Conservation (phyloP, 2,113 vertebrate genomes). For the Pachyramphus minor region DNA sequence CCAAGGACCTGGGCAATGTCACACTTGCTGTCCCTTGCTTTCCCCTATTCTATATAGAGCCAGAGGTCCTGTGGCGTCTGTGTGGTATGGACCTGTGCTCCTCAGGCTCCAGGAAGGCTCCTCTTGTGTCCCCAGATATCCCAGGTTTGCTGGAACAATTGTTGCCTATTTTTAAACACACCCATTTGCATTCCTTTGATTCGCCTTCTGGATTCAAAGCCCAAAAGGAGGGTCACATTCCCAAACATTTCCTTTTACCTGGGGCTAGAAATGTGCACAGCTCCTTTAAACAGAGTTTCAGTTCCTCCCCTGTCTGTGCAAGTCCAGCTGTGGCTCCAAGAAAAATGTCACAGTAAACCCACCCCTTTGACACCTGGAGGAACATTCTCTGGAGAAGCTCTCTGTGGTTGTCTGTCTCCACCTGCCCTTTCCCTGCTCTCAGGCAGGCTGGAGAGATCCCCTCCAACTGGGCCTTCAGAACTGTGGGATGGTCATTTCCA, state of each 20-base stretch:
- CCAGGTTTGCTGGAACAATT: background rate
- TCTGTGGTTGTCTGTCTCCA: background rate
- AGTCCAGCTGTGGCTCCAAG: slow-evolving; percentile 21
- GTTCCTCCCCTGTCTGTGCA: background rate
- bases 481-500: background rate
- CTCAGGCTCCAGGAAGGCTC: background rate
- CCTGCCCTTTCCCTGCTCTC: background rate
- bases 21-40: background rate
- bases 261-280: slow-evolving; percentile 43
- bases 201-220: slow-evolving; percentile 46
- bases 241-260: slow-evolving; percentile 28
- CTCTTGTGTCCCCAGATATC: background rate
- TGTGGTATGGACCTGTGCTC: background rate
- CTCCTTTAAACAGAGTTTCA: background rate
- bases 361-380: background rate
- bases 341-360: slow-evolving; percentile 19
- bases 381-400: background rate
- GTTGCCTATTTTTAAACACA: background rate
- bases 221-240: background rate
- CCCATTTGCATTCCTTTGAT: slow-evolving; percentile 40
- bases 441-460: background rate
- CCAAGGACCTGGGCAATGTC: background rate
- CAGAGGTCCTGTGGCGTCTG: background rate
- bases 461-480: background rate
- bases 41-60: background rate